phyloP scores from a whole-genome alignment of 2,113 vertebrate genomes.

The Theropithecus gelada region DNA sequence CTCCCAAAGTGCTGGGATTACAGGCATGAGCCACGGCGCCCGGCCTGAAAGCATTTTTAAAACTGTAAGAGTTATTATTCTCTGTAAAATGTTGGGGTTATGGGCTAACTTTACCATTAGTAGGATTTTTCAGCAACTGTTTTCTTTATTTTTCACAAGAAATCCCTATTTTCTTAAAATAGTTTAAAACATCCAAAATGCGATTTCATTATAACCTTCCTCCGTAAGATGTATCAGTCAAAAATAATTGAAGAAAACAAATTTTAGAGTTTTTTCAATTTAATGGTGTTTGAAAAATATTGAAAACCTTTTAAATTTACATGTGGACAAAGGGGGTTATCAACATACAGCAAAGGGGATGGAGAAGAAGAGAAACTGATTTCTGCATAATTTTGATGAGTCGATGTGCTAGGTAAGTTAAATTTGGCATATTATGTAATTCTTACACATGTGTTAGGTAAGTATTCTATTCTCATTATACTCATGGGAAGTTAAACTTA shows the following conservation, averaged over 20 bases:
- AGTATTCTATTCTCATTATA: not conserved
- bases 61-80: not conserved
- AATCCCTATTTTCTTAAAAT: constrained; percentile 24
- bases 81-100: not conserved
- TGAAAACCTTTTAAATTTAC: not conserved
- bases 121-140: not conserved
- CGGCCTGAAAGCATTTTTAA: not conserved
- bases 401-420: not conserved
- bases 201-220: not conserved
- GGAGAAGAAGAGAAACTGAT: not conserved
- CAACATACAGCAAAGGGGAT: not conserved
- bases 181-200: constrained; percentile 1
- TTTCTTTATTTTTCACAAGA: not conserved
- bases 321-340: not conserved
- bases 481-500: not conserved
- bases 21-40: too few relatives aligned
- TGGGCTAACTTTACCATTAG: not conserved
- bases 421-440: not conserved
- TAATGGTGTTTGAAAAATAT: not conserved
- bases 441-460: not conserved
- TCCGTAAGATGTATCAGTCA: not conserved
- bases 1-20: too few relatives aligned
- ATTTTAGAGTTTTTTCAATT: not conserved
- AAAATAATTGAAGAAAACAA: not conserved
- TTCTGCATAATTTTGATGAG: not conserved